Percentiles rank a stretch among this genome's conserved stretches.
These are phyloP conservation scores for Ranitomeya imitator DNA, from an alignment of 2,113 vertebrate species.

Conservation along the genomic window DNA sequence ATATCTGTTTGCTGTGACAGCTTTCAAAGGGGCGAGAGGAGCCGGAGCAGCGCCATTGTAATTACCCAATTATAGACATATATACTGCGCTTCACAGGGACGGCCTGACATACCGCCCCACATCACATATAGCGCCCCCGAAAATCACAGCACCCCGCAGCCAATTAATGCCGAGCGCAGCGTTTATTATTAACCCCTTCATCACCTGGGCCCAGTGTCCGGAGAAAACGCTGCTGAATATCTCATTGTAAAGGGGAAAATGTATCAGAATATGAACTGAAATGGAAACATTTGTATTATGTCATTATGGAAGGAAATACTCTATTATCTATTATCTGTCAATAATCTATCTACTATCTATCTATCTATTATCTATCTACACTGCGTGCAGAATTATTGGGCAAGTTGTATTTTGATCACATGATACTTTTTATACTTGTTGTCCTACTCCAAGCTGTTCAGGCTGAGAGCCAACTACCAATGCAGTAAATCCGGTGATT, in stretches of 20 bases:
- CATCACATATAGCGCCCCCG: not conserved
- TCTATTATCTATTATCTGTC: too few relatives aligned
- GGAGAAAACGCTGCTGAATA: not conserved
- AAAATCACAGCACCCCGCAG: not conserved
- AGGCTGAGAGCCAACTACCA: too few relatives aligned
- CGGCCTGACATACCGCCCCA: not conserved
- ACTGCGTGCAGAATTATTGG: too few relatives aligned
- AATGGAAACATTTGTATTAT: too few relatives aligned
- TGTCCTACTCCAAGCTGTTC: too few relatives aligned
- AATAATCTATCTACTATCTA: too few relatives aligned
- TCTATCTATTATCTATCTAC: too few relatives aligned
- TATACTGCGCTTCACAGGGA: not conserved
- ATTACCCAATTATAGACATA: constrained; percentile 49
- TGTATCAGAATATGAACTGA: not conserved
- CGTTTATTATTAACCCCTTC: not conserved
- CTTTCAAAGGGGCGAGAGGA: constrained; percentile 41
- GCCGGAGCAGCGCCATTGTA: constrained; percentile 34
- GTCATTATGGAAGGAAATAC: too few relatives aligned
- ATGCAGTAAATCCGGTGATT: too few relatives aligned
- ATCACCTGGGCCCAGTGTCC: not conserved
- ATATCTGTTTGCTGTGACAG: constrained; percentile 40
- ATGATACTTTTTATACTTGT: too few relatives aligned
- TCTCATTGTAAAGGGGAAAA: not conserved
- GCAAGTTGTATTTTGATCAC: too few relatives aligned
- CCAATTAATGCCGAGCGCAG: not conserved